A percentile compares a stretch with the other conserved stretches of the same genome.
phyloP scores from a whole-genome alignment of 2,797 vertebrate genomes.

The Pseudomugil gertrudae region DNA sequence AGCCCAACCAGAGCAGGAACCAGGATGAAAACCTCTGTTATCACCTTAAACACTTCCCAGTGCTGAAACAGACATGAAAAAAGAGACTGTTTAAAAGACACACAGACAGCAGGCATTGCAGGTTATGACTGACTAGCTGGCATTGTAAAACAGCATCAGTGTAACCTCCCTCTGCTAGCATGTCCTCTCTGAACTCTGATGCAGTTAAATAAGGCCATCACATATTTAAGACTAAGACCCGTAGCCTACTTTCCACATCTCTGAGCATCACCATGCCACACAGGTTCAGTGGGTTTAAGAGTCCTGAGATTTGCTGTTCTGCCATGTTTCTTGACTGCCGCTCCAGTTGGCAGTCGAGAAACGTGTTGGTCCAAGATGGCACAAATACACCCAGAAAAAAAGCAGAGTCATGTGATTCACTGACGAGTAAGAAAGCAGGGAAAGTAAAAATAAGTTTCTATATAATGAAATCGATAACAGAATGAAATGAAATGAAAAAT shows the following conservation, averaged over 20 bases:
- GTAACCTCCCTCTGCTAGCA: slow-evolving; percentile 3
- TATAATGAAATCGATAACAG: no score
- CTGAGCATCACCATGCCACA: slow-evolving; percentile 27
- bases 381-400: slow-evolving; percentile 59
- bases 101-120: not conserved
- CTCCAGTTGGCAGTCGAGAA: slow-evolving; percentile 34
- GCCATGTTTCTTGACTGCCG: slow-evolving; percentile 34
- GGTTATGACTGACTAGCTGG: not conserved
- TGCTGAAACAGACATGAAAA: slow-evolving; percentile 86
- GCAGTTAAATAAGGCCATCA: slow-evolving; percentile 52
- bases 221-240: slow-evolving; percentile 63
- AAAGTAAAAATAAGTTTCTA: no score
- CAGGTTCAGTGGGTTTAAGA: slow-evolving; percentile 59
- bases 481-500: no score
- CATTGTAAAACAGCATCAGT: not conserved
- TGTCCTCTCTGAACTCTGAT: slow-evolving; percentile 26
- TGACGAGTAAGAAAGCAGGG: not conserved
- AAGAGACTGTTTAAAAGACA: no score
- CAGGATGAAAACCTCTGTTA: slow-evolving; percentile 92
- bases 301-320: slow-evolving; percentile 28
- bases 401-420: slow-evolving; percentile 27
- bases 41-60: slow-evolving; percentile 93
- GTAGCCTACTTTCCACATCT: slow-evolving; percentile 61
- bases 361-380: slow-evolving; percentile 59
- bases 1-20: slow-evolving; percentile 95